These are phyloP conservation scores for Conus betulinus DNA, from an alignment of 1,140 invertebrate species.

Conservation along the genomic window DNA sequence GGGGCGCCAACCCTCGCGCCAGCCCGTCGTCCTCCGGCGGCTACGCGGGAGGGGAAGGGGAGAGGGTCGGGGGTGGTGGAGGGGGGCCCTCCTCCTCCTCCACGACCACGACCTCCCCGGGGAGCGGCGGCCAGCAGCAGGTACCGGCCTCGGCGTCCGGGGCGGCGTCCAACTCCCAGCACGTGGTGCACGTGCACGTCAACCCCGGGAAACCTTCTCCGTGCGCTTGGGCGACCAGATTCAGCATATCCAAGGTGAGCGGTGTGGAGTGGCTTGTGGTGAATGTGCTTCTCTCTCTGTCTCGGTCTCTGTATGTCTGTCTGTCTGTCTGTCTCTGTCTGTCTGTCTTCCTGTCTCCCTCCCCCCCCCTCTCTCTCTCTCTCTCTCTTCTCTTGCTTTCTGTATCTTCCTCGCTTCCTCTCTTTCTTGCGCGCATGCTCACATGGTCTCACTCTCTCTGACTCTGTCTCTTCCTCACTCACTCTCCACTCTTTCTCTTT, in stretches of 20 bases:
- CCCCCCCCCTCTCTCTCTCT: no score
- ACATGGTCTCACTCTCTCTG: background rate
- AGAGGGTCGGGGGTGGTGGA: background rate
- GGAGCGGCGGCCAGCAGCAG: background rate
- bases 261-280: no score
- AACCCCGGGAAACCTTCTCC: conserved; percentile 83
- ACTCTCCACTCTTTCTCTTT: no score
- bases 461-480: background rate
- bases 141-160: background rate
- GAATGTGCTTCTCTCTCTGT: background rate
- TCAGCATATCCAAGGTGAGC: conserved; percentile 81
- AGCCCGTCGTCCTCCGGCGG: background rate
- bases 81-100: background rate
- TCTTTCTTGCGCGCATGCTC: no score
- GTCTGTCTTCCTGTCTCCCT: background rate
- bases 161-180: conserved; percentile 62
- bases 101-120: background rate
- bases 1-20: conserved; percentile 9
- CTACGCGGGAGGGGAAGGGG: background rate
- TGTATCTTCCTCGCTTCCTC: background rate
- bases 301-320: background rate
- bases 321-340: background rate
- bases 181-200: conserved; percentile 83
- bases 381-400: background rate
- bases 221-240: conserved; percentile 82